Evolutionary conservation across 2,797 vertebrate genomes (phyloP).

Genomic region (Coccyzus lansbergi): DNA sequence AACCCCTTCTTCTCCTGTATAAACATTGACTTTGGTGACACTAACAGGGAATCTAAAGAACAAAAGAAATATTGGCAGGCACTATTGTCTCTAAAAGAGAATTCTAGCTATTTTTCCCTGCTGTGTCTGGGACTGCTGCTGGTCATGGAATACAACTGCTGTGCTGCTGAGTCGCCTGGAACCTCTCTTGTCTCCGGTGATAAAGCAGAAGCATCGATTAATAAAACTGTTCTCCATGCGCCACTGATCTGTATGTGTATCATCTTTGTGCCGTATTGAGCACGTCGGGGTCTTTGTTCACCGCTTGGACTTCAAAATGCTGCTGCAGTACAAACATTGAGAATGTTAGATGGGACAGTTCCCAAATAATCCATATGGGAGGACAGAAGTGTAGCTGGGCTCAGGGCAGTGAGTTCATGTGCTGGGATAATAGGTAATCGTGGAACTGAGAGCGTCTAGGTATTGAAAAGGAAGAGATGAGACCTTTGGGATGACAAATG

Average conservation of each 20-base stretch:
- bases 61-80: background rate
- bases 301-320: background rate
- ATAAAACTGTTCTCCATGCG: background rate
- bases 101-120: conserved; percentile 13
- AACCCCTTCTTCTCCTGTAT: background rate
- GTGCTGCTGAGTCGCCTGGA: background rate
- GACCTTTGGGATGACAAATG: background rate
- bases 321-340: background rate
- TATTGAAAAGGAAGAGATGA: conserved; percentile 9
- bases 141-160: background rate
- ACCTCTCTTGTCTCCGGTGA: background rate
- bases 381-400: background rate
- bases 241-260: background rate
- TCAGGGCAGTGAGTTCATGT: background rate
- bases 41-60: background rate
- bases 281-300: background rate
- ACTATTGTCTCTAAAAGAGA: background rate
- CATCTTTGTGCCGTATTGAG: background rate
- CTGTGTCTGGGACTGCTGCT: background rate
- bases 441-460: background rate
- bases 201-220: background rate
- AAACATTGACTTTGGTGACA: conserved; percentile 20
- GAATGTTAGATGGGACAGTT: background rate
- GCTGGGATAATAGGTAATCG: background rate
- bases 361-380: background rate